These are phyloP conservation scores for Trypoxylus dichotomus DNA, from an alignment of 1,140 invertebrate species.

Conservation along the genomic window DNA sequence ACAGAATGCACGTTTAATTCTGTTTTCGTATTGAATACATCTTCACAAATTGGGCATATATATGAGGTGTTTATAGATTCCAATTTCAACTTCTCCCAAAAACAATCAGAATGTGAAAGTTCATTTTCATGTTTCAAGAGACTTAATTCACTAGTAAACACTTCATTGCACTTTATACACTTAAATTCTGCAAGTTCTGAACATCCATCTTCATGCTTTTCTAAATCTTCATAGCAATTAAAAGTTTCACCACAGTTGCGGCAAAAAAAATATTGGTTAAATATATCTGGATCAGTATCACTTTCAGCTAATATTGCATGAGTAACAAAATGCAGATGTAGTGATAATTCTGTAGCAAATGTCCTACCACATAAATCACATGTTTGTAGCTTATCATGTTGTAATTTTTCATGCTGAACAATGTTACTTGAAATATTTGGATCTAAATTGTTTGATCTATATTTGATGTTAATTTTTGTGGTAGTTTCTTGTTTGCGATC, in stretches of 20 bases:
- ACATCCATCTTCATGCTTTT: constrained; percentile 16
- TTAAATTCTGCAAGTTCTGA: not conserved
- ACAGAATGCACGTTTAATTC: constrained; percentile 24
- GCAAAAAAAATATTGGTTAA: constrained; percentile 30
- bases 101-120: not conserved
- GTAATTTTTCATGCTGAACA: not conserved
- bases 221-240: constrained; percentile 13
- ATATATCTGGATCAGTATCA: constrained; percentile 24
- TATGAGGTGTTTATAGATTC: not conserved
- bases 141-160: constrained; percentile 24
- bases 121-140: constrained; percentile 30
- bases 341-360: constrained; percentile 5
- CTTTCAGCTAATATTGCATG: constrained; percentile 20
- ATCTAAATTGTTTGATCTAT: not conserved
- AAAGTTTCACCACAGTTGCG: constrained; percentile 30
- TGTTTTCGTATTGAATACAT: constrained; percentile 17
- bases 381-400: not conserved
- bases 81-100: not conserved
- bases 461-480: not conserved
- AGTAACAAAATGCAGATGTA: constrained; percentile 32
- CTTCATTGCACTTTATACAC: not conserved
- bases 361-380: constrained; percentile 30
- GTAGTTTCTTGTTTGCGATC: constrained; percentile 1
- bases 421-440: not conserved
- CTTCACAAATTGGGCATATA: constrained; percentile 29